phyloP scores from a whole-genome alignment of 2,888 invertebrate genomes.

The Leucophora obtusa region DNA sequence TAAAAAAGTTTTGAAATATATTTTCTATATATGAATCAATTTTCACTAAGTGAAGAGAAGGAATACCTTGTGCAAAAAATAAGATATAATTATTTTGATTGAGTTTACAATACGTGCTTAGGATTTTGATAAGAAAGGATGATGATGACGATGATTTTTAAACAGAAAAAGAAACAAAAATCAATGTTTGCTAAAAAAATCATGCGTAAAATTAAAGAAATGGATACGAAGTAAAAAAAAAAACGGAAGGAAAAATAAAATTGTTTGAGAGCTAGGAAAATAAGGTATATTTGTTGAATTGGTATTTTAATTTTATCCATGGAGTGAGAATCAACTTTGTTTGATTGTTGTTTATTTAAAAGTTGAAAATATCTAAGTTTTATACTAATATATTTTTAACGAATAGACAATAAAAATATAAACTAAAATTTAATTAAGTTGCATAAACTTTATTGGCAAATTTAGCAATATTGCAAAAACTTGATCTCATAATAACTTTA shows the following conservation, averaged over 20 bases:
- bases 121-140: slow-evolving; percentile 16
- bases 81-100: slow-evolving; percentile 5
- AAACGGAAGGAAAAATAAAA: background rate
- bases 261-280: background rate
- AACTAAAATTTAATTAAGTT: too few relatives aligned
- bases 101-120: slow-evolving; percentile 44
- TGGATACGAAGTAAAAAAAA: background rate
- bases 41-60: background rate
- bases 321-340: background rate
- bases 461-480: too few relatives aligned
- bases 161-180: slow-evolving; percentile 1
- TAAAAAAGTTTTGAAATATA: slow-evolving; percentile 15
- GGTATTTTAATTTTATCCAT: background rate
- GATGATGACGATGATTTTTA: background rate
- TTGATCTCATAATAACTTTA: too few relatives aligned
- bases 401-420: too few relatives aligned
- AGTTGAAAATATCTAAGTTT: slow-evolving; percentile 46
- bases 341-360: background rate
- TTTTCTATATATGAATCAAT: slow-evolving; percentile 18
- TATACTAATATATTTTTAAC: background rate
- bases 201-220: background rate
- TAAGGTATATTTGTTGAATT: background rate
- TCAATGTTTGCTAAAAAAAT: background rate
- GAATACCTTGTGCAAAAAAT: slow-evolving; percentile 20
- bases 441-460: too few relatives aligned